A percentile compares a stretch with the other conserved stretches of the same genome.
Conservation (phyloP, 2,113 vertebrate genomes). For the Notiomystis cincta region DNA sequence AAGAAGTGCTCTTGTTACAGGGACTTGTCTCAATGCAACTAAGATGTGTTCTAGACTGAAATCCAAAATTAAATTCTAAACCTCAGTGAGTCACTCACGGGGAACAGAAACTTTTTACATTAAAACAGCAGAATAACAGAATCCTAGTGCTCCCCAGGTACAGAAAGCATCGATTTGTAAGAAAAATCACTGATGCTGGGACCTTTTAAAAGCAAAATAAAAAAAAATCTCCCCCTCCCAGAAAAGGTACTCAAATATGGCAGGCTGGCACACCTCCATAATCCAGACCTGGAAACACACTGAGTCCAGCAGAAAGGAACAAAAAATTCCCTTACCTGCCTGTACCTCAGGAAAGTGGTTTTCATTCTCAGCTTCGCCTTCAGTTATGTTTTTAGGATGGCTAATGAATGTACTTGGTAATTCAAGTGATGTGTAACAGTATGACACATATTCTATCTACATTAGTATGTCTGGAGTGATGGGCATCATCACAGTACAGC, state of each 20-base stretch:
- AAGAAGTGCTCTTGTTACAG: neutral
- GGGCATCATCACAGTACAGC: neutral
- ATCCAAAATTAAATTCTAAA: neutral
- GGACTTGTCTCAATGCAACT: neutral
- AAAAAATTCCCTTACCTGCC: neutral
- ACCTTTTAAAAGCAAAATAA: neutral
- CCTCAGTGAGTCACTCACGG: neutral
- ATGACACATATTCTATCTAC: neutral
- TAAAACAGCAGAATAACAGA: neutral
- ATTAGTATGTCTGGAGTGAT: neutral
- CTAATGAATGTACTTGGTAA: neutral
- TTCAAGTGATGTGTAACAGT: neutral
- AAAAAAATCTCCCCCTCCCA: accelerated
- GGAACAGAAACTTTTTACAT: neutral
- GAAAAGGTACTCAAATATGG: neutral
- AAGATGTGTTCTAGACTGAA: neutral
- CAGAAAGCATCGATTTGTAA: neutral
- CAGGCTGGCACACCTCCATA: neutral
- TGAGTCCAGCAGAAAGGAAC: neutral
- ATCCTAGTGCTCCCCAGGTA: neutral
- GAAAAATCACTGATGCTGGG: neutral
- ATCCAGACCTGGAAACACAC: neutral
- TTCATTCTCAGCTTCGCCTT: neutral
- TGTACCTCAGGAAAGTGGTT: neutral
- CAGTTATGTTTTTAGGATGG: neutral